Evolutionary conservation across 2,113 vertebrate genomes (phyloP).

Genomic region (Hemibagrus wyckioides): DNA sequence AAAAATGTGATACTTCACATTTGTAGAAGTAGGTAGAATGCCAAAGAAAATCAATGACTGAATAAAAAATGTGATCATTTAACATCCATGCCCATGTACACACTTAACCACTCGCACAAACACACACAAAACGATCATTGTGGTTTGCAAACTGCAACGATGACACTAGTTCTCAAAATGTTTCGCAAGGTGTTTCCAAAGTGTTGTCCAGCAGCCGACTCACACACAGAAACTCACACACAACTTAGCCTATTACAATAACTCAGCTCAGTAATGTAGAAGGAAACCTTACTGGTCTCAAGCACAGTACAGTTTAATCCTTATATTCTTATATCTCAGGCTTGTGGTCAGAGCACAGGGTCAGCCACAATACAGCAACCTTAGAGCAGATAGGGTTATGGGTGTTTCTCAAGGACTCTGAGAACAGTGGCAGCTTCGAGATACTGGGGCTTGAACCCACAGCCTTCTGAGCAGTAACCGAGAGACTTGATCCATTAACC

Average conservation of each 20-base stretch:
- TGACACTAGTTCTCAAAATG: slow-evolving; percentile 1
- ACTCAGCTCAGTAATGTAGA: slow-evolving; percentile 8
- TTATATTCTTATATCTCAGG: background rate
- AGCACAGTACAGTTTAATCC: background rate
- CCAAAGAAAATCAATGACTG: background rate
- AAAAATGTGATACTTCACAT: background rate
- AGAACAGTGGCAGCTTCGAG: background rate
- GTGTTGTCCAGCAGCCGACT: background rate
- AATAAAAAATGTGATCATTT: background rate
- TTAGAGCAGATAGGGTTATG: background rate
- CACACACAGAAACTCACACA: slow-evolving; percentile 1
- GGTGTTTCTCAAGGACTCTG: background rate
- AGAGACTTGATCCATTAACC: background rate
- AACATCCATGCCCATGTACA: background rate
- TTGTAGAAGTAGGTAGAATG: background rate
- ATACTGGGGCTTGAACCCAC: background rate
- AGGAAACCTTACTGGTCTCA: background rate
- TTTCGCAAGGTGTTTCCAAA: slow-evolving; percentile 14
- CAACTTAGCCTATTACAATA: background rate
- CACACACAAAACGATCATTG: background rate
- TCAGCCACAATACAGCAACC: background rate
- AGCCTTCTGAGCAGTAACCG: background rate
- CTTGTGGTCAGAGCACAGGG: background rate
- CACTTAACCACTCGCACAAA: background rate
- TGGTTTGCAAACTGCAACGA: background rate